A percentile compares a stretch with the other conserved stretches of the same genome.
phyloP scores from a whole-genome alignment of 2,888 invertebrate genomes.

The Entomobrya multifasciata region DNA sequence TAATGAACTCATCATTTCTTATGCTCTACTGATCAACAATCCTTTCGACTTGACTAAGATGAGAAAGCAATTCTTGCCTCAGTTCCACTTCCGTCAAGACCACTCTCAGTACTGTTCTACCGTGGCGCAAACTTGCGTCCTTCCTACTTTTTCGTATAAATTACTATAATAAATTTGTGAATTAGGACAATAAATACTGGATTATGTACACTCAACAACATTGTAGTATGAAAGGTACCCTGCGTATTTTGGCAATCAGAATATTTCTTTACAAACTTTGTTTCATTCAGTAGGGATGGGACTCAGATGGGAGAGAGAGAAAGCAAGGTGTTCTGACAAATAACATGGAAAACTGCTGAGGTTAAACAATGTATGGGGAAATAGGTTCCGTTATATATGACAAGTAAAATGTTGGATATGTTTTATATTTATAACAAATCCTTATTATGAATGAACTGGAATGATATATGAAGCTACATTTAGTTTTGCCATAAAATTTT shows the following conservation, averaged over 20 bases:
- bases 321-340: too few relatives aligned
- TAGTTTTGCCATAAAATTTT: constrained; percentile 70
- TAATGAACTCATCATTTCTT: constrained; percentile 35
- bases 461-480: constrained; percentile 68
- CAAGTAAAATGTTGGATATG: too few relatives aligned
- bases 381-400: too few relatives aligned
- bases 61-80: too few relatives aligned
- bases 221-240: neutral
- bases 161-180: constrained; percentile 16
- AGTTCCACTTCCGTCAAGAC: neutral
- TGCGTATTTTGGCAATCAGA: neutral
- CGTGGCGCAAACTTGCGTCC: too few relatives aligned
- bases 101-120: neutral
- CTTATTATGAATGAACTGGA: constrained; percentile 55
- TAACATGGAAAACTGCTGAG: neutral
- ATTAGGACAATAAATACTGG: constrained; percentile 22
- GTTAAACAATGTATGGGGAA: too few relatives aligned
- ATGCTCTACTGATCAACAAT: constrained; percentile 44
- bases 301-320: neutral
- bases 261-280: too few relatives aligned
- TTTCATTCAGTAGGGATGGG: neutral
- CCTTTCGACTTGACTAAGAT: constrained; percentile 16
- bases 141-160: neutral
- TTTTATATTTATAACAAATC: neutral
- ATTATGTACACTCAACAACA: neutral